Evolutionary conservation across 2,797 vertebrate genomes (phyloP).

Genomic region (Sternotherus odoratus): DNA sequence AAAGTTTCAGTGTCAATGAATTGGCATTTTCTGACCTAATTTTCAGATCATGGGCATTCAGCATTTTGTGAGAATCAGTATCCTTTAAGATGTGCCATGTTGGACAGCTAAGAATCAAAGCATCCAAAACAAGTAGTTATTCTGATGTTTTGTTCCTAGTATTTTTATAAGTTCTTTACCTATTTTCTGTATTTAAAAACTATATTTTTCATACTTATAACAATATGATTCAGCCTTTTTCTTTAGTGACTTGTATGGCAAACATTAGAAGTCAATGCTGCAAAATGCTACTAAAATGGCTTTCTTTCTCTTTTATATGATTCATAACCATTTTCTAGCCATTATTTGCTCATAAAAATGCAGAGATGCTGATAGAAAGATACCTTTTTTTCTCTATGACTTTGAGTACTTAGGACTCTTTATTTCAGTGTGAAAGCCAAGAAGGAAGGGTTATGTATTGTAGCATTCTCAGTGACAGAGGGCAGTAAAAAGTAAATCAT

Average conservation of each 20-base stretch:
- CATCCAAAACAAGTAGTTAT: not conserved
- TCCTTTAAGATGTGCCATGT: not conserved
- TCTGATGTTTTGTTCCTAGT: not conserved
- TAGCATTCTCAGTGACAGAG: not conserved
- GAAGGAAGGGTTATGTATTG: not conserved
- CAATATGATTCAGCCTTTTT: not conserved
- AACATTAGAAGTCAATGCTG: not conserved
- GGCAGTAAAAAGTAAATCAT: not conserved
- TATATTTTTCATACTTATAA: not conserved
- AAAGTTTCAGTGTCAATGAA: not conserved
- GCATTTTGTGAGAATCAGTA: not conserved
- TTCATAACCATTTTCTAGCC: not conserved
- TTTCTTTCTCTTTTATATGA: not conserved
- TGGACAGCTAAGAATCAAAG: not conserved
- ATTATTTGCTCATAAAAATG: not conserved
- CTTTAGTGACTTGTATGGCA: not conserved
- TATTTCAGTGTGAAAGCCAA: not conserved
- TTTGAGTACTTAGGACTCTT: not conserved
- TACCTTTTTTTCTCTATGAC: not conserved
- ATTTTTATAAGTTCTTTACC: not conserved
- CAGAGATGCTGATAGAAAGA: not conserved
- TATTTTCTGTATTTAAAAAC: not conserved
- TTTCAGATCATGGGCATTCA: not conserved
- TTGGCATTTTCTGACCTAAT: not conserved
- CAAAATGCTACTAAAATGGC: not conserved